A percentile compares a stretch with the other conserved stretches of the same genome.
Evolutionary conservation across 2,113 vertebrate genomes (phyloP).

Genomic region (Spilogale gracilis): DNA sequence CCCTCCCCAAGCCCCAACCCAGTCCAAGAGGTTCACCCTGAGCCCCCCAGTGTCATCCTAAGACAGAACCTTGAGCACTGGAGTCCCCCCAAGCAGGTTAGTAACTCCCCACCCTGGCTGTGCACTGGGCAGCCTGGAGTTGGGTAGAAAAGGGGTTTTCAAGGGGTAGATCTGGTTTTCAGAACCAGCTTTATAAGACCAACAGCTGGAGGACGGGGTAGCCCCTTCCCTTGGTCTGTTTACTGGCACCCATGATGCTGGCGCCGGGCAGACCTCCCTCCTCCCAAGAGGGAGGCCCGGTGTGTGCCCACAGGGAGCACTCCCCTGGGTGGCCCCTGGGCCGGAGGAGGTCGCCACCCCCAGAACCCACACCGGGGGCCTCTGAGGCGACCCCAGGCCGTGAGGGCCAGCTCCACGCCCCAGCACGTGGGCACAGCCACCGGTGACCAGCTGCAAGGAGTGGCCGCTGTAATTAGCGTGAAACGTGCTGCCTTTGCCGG

Average conservation of each 20-base stretch:
- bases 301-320: background rate
- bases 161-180: background rate
- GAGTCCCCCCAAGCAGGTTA: background rate
- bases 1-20: background rate
- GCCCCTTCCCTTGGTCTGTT: background rate
- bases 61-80: background rate
- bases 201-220: background rate
- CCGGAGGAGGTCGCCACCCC: background rate
- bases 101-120: background rate
- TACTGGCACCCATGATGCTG: fast-evolving
- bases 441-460: background rate
- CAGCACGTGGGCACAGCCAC: fast-evolving
- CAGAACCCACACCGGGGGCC: background rate
- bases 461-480: slow-evolving; percentile 22
- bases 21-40: background rate
- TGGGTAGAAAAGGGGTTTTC: background rate
- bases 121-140: background rate
- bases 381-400: background rate
- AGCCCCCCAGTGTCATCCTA: fast-evolving
- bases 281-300: too few species aligned
- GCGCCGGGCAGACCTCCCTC: background rate
- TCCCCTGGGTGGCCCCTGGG: background rate
- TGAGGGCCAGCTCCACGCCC: background rate
- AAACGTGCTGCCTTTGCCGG: slow-evolving; percentile 6
- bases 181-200: background rate